Evolutionary conservation across 2,888 invertebrate genomes (phyloP).

Genomic region (Abrostola tripartita): DNA sequence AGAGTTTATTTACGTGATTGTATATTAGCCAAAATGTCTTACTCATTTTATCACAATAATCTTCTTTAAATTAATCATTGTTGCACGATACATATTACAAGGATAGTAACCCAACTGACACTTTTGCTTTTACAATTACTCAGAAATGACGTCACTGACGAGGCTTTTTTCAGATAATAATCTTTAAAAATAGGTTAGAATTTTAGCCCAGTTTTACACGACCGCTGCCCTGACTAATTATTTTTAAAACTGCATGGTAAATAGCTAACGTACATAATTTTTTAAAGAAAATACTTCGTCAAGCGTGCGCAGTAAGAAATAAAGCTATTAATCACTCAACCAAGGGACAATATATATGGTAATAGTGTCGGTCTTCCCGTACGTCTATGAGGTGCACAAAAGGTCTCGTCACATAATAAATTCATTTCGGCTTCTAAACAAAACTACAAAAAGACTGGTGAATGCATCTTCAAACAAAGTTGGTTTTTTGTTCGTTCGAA

Average conservation of each 20-base stretch:
- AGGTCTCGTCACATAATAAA: constrained; percentile 55
- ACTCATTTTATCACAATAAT: no score
- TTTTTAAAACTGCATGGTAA: constrained; percentile 40
- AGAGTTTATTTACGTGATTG: no score
- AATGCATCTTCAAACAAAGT: constrained; percentile 54
- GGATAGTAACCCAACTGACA: background rate
- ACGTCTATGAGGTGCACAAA: constrained; percentile 56
- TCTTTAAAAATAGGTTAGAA: constrained; percentile 18
- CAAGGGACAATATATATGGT: constrained; percentile 61
- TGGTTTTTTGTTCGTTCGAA: constrained; percentile 42
- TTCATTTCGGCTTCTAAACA: constrained; percentile 59
- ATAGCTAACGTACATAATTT: constrained; percentile 15
- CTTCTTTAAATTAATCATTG: no score
- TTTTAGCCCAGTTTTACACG: constrained; percentile 25
- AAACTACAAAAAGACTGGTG: constrained; percentile 56
- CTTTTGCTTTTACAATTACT: constrained; percentile 1
- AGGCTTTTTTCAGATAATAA: background rate
- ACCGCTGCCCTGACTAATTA: constrained; percentile 25
- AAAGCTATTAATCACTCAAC: constrained; percentile 60
- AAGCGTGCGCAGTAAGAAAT: constrained; percentile 51
- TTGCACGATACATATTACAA: background rate
- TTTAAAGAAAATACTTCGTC: constrained; percentile 16
- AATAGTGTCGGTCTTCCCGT: constrained; percentile 57
- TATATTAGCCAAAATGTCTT: no score
- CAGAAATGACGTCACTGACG: background rate